Conservation (phyloP, 1,140 invertebrate species). For the Sogatella furcifera region DNA sequence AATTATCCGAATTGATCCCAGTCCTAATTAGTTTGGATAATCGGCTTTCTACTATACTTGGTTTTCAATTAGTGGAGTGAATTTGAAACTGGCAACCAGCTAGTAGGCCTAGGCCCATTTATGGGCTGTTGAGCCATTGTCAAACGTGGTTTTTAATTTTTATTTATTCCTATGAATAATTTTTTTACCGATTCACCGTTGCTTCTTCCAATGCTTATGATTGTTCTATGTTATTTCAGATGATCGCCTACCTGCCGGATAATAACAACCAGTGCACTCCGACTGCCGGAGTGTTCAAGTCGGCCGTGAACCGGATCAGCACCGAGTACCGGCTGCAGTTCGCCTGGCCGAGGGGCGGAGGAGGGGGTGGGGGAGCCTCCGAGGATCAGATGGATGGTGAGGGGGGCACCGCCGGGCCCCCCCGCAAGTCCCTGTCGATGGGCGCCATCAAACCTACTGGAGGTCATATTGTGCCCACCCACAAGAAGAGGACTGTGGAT, state of each 20-base stretch:
- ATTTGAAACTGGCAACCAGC: too few species aligned
- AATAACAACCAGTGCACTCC: background rate
- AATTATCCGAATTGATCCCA: too few species aligned
- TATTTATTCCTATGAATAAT: too few species aligned
- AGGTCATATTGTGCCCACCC: constrained; percentile 25
- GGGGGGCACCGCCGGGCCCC: constrained; percentile 24
- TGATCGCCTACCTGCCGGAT: constrained; percentile 26
- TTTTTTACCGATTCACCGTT: too few species aligned
- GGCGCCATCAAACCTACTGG: constrained; percentile 48
- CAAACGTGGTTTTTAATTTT: too few species aligned
- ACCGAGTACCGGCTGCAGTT: constrained; percentile 82
- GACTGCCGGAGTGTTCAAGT: constrained; percentile 46
- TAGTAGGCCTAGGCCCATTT: too few species aligned
- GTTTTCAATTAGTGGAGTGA: too few species aligned
- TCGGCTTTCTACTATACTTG: too few species aligned
- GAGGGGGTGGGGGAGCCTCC: constrained; percentile 33
- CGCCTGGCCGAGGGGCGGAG: constrained; percentile 56
- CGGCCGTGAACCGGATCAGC: constrained; percentile 61
- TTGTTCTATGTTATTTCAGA: constrained; percentile 12
- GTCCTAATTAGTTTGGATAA: too few species aligned
- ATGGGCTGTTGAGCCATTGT: too few species aligned
- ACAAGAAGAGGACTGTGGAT: constrained; percentile 47
- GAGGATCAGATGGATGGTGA: constrained; percentile 17
- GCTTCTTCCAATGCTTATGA: too few species aligned
- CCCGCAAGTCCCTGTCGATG: constrained; percentile 76